Conservation (phyloP, 2,113 vertebrate species). For the Pseudorectes ferrugineus region DNA sequence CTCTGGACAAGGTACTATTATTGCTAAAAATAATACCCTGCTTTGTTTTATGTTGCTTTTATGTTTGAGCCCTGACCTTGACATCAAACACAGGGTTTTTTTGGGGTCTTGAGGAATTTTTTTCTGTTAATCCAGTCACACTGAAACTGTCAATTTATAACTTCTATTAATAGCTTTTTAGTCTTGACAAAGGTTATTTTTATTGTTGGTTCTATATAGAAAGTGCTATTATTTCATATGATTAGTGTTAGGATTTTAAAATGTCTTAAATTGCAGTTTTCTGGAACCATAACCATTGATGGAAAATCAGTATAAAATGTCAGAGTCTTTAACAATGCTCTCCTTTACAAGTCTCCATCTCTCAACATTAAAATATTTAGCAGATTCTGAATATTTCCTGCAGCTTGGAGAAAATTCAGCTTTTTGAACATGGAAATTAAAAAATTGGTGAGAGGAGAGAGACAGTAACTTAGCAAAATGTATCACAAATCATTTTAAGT, state of each 20-base stretch:
- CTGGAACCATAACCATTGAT: constrained; percentile 3
- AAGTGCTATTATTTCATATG: constrained; percentile 30
- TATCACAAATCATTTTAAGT: constrained; percentile 1
- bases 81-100: not conserved
- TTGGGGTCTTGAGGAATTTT: not conserved
- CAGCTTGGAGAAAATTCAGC: constrained; percentile 43
- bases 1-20: not conserved
- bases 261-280: constrained; percentile 54
- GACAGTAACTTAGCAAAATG: constrained; percentile 11
- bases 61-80: not conserved
- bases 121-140: not conserved
- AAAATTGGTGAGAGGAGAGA: not conserved
- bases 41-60: not conserved
- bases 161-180: not conserved
- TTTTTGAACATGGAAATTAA: constrained; percentile 48
- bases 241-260: constrained; percentile 46
- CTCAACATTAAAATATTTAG: constrained; percentile 56
- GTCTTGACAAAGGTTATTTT: constrained; percentile 10
- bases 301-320: constrained; percentile 61
- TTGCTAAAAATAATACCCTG: not conserved
- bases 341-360: constrained; percentile 44
- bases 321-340: constrained; percentile 45
- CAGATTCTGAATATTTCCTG: constrained; percentile 47
- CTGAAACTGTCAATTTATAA: not conserved
- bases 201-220: constrained; percentile 31